Evolutionary conservation across 2,888 invertebrate species (phyloP).

Genomic region (Macrophya alboannulata): DNA sequence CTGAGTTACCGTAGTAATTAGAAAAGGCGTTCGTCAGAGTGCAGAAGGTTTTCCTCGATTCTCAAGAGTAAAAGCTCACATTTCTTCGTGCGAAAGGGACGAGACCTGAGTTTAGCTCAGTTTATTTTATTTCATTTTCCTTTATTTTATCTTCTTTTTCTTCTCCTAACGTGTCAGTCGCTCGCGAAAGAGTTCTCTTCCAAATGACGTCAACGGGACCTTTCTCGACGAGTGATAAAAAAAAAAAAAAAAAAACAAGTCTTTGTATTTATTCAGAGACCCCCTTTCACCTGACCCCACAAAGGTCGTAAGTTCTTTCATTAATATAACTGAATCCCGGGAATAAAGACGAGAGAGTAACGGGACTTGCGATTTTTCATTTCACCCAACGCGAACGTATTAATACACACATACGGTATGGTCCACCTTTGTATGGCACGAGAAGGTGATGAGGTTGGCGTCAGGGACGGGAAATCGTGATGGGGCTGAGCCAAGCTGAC

Average conservation of each 20-base stretch:
- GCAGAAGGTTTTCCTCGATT: background rate
- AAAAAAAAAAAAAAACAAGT: background rate
- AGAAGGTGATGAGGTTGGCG: slow-evolving; percentile 3
- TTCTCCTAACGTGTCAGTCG: background rate
- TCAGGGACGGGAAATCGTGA: background rate
- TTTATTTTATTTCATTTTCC: background rate
- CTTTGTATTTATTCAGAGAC: background rate
- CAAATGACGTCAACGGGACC: background rate
- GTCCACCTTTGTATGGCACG: background rate
- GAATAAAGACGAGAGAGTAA: background rate
- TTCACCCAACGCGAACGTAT: background rate
- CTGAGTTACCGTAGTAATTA: slow-evolving; percentile 38
- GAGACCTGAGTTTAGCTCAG: background rate
- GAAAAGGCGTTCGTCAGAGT: slow-evolving; percentile 14
- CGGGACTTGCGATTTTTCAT: background rate
- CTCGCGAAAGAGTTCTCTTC: background rate
- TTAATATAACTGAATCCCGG: background rate
- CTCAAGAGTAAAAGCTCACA: background rate
- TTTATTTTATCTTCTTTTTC: background rate
- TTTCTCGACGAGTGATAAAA: background rate
- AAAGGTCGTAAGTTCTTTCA: background rate
- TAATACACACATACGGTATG: slow-evolving; percentile 11
- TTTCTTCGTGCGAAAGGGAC: background rate
- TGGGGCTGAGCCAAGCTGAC: slow-evolving; percentile 20
- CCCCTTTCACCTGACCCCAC: slow-evolving; percentile 1